Percentiles rank a stretch among this genome's conserved stretches.
Conservation (phyloP, 2,888 invertebrate genomes). For the Patella caerulea region DNA sequence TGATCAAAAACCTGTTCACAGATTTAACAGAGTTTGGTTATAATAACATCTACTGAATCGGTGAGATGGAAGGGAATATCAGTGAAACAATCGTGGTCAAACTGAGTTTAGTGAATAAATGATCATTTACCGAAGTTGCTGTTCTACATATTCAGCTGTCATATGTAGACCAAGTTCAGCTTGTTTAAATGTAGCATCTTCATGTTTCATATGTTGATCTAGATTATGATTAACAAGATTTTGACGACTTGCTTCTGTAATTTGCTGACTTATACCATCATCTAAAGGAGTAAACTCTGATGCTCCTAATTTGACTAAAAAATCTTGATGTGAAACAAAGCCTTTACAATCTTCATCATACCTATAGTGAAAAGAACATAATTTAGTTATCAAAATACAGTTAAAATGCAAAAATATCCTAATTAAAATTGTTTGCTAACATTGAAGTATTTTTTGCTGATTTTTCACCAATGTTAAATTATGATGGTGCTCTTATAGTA, state of each 20-base stretch:
- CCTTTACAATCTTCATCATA: slow-evolving; percentile 62
- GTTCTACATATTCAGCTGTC: slow-evolving; percentile 58
- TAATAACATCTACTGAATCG: too few relatives aligned
- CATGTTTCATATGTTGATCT: slow-evolving; percentile 59
- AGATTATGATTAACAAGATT: slow-evolving; percentile 57
- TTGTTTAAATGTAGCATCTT: slow-evolving; percentile 63
- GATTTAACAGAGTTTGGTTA: too few relatives aligned
- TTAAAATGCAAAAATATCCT: too few relatives aligned
- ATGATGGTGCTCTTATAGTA: slow-evolving; percentile 15
- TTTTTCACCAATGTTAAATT: neutral
- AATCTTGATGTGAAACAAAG: slow-evolving; percentile 61
- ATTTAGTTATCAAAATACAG: too few relatives aligned
- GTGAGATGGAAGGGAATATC: too few relatives aligned
- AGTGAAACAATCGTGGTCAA: too few relatives aligned
- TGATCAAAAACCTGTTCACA: too few relatives aligned
- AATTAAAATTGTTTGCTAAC: too few relatives aligned
- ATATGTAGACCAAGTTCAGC: slow-evolving; percentile 56
- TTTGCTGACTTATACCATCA: slow-evolving; percentile 59
- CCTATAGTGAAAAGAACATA: slow-evolving; percentile 40
- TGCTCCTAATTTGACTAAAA: slow-evolving; percentile 60
- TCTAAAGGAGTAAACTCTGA: slow-evolving; percentile 65
- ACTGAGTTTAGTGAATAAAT: neutral
- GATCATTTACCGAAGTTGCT: slow-evolving; percentile 58
- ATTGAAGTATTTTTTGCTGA: neutral
- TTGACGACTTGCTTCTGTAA: slow-evolving; percentile 58